Percentiles rank a stretch among this genome's conserved stretches.
Conservation (phyloP, 1,140 invertebrate genomes). For the Phenacoccus solenopsis region DNA sequence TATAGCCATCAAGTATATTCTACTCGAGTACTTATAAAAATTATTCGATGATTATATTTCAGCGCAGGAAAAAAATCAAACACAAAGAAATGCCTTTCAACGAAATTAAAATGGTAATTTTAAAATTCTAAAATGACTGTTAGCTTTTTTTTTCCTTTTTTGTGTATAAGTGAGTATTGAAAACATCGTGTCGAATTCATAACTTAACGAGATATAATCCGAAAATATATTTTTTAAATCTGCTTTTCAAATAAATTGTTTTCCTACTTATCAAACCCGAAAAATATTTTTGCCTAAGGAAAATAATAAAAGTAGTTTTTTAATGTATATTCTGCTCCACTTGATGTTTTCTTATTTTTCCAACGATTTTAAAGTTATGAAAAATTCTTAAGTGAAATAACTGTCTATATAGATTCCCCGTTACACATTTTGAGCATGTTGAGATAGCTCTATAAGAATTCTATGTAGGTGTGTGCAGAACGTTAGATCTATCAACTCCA, state of each 20-base stretch:
- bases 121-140: conserved; percentile 3
- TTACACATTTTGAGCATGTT: too few relatives aligned
- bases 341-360: too few relatives aligned
- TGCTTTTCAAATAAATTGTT: not conserved
- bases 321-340: too few relatives aligned
- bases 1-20: not conserved
- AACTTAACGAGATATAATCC: not conserved
- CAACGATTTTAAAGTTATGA: too few relatives aligned
- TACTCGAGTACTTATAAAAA: not conserved
- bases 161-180: too few relatives aligned
- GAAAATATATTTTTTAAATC: not conserved
- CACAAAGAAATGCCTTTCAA: not conserved
- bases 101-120: not conserved
- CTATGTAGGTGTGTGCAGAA: too few relatives aligned
- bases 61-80: not conserved
- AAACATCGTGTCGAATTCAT: not conserved
- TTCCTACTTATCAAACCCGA: not conserved
- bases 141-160: not conserved
- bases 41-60: not conserved
- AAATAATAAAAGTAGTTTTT: not conserved
- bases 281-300: not conserved
- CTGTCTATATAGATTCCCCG: too few relatives aligned
- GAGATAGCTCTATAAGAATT: too few relatives aligned
- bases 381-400: too few relatives aligned
- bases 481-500: too few relatives aligned